Conservation (phyloP, 1,140 invertebrate genomes). For the Diorhabda elongata region DNA sequence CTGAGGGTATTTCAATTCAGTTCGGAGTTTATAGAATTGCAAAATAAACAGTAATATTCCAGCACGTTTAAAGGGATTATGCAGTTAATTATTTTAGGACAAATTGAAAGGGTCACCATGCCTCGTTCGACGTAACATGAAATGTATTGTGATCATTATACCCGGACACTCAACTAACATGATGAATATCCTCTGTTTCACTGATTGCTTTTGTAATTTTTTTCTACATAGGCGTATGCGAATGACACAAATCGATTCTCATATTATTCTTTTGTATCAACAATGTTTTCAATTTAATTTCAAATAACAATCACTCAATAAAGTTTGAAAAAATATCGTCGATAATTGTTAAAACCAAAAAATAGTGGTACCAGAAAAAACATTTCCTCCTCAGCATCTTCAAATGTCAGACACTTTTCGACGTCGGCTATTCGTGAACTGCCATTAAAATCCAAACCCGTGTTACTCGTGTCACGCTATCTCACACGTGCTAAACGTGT, state of each 20-base stretch:
- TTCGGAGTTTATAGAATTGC: conserved; percentile 7
- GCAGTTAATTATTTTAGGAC: conserved; percentile 18
- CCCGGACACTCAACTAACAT: neutral
- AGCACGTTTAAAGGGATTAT: conserved; percentile 18
- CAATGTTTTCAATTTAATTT: too few species aligned
- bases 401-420: too few species aligned
- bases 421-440: too few species aligned
- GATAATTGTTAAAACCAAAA: too few species aligned
- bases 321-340: too few species aligned
- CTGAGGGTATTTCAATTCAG: conserved; percentile 3
- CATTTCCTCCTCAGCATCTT: too few species aligned
- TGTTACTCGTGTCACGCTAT: too few species aligned
- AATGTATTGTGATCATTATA: conserved; percentile 13
- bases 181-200: conserved; percentile 2
- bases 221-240: neutral
- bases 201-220: neutral
- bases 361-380: too few species aligned
- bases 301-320: too few species aligned
- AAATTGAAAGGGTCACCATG: conserved; percentile 18
- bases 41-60: conserved; percentile 22
- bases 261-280: too few species aligned
- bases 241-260: neutral
- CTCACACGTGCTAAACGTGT: too few species aligned
- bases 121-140: conserved; percentile 2
- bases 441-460: too few species aligned